These are phyloP conservation scores for Tetrao urogallus DNA, from an alignment of 2,113 vertebrate species.

Conservation along the genomic window DNA sequence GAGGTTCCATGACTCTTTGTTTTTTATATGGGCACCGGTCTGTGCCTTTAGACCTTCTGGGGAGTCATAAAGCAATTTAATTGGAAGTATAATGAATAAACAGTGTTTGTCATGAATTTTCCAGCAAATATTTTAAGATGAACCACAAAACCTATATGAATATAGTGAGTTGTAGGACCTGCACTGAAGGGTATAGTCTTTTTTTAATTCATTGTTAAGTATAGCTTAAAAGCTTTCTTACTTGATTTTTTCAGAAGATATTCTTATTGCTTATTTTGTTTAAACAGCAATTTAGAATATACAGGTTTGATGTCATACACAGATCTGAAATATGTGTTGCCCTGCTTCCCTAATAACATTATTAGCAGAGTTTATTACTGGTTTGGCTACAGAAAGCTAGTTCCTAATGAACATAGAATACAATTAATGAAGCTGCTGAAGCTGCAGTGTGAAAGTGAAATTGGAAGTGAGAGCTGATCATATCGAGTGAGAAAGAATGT, in stretches of 20 bases:
- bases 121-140: not conserved
- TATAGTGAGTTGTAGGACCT: not conserved
- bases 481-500: not conserved
- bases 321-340: constrained; percentile 10
- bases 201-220: not conserved
- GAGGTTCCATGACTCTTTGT: not conserved
- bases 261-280: not conserved
- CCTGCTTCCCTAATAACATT: constrained; percentile 2
- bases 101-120: not conserved
- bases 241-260: not conserved
- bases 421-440: constrained; percentile 43
- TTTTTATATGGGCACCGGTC: not conserved
- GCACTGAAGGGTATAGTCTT: not conserved
- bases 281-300: not conserved
- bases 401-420: constrained; percentile 35
- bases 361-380: constrained; percentile 24
- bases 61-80: not conserved
- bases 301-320: not conserved
- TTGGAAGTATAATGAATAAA: not conserved
- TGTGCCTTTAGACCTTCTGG: not conserved
- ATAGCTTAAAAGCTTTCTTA: not conserved
- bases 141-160: not conserved
- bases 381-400: constrained; percentile 28
- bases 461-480: not conserved
- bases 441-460: not conserved